Evolutionary conservation across 92 coral and sea anemone species (phyloP).

Genomic region (Bergia sp.): DNA sequence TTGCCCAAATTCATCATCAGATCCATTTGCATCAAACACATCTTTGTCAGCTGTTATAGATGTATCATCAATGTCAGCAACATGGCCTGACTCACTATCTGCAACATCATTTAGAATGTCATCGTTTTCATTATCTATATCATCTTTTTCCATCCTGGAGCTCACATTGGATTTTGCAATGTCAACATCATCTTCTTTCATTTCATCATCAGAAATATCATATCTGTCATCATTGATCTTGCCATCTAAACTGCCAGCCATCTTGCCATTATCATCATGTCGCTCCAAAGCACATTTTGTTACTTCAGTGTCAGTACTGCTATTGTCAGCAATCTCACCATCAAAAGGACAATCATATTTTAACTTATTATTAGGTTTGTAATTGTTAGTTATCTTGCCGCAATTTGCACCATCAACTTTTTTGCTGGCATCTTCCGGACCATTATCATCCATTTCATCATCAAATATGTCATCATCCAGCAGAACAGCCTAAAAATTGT

Average conservation of each 20-base stretch:
- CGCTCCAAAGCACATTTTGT: neutral
- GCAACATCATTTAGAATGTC: neutral
- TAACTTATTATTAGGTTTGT: neutral
- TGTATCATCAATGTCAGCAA: neutral
- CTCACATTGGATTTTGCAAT: slow-evolving; percentile 48
- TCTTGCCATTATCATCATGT: neutral
- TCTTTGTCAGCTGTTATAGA: slow-evolving; percentile 49
- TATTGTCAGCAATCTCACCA: neutral
- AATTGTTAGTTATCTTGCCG: neutral
- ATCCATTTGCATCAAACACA: slow-evolving; percentile 62
- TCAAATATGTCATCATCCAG: slow-evolving; percentile 20
- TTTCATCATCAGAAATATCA: slow-evolving; percentile 77
- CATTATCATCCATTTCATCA: slow-evolving; percentile 17
- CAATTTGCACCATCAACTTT: neutral
- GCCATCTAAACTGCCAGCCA: neutral
- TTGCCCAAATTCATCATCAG: slow-evolving; percentile 37
- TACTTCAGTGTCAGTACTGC: neutral
- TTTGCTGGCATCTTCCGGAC: neutral
- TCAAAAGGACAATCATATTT: neutral
- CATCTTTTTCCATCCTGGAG: neutral
- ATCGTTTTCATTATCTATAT: neutral
- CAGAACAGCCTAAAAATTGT: slow-evolving; percentile 23
- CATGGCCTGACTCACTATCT: neutral
- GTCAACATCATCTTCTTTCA: slow-evolving; percentile 48
- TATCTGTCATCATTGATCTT: slow-evolving; percentile 10